A percentile compares a stretch with the other conserved stretches of the same genome.
phyloP scores from a whole-genome alignment of 2,888 invertebrate species.

The Xylophagus ater region DNA sequence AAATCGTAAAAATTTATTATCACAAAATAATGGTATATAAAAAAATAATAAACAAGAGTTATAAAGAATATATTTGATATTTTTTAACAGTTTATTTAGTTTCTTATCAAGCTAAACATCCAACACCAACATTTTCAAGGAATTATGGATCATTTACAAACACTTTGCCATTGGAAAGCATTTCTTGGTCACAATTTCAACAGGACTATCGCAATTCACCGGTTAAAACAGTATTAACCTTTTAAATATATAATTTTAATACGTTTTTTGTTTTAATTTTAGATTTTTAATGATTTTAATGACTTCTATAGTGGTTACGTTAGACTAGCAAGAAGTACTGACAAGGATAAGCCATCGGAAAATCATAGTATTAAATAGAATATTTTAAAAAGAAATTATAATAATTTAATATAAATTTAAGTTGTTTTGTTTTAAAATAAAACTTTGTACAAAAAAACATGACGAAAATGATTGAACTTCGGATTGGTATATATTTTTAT shows the following conservation, averaged over 20 bases:
- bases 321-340: too few relatives aligned
- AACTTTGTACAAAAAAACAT: too few relatives aligned
- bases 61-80: too few relatives aligned
- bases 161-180: conserved; percentile 5
- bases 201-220: conserved; percentile 17
- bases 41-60: too few relatives aligned
- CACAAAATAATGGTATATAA: conserved; percentile 7
- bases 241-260: conserved; percentile 6
- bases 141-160: conserved; percentile 1
- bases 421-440: too few relatives aligned
- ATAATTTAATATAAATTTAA: too few relatives aligned
- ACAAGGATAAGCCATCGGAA: too few relatives aligned
- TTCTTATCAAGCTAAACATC: conserved; percentile 12
- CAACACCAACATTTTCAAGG: conserved; percentile 1
- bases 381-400: too few relatives aligned
- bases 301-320: conserved; percentile 30
- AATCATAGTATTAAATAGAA: too few relatives aligned
- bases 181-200: conserved; percentile 13
- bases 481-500: too few relatives aligned
- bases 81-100: conserved; percentile 9
- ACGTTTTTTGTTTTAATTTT: conserved; percentile 15
- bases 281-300: conserved; percentile 36
- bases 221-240: conserved; percentile 9
- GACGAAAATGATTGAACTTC: too few relatives aligned
- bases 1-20: background rate